These are phyloP conservation scores for Vicugna pacos DNA, from an alignment of 2,113 vertebrate genomes.

Conservation along the genomic window DNA sequence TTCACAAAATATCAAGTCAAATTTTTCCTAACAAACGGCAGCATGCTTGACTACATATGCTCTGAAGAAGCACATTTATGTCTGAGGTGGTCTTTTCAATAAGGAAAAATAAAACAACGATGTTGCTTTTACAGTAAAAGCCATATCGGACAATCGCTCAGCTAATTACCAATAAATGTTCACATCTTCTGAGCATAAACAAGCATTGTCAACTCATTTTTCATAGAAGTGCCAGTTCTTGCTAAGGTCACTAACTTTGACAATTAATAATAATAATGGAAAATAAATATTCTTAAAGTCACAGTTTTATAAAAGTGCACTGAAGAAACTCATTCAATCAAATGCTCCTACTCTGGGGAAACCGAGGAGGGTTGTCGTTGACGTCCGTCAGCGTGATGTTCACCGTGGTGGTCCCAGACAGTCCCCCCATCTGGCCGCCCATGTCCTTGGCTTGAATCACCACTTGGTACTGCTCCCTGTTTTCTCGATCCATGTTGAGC, in stretches of 20 bases:
- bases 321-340: constrained; percentile 59
- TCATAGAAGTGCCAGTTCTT: constrained; percentile 45
- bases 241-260: constrained; percentile 48
- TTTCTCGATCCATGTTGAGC: constrained; percentile 97
- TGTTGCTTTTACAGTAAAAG: constrained; percentile 18
- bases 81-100: constrained; percentile 59
- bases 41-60: constrained; percentile 48
- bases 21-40: constrained; percentile 53
- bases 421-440: constrained; percentile 97
- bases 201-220: not conserved
- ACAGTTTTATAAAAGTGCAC: constrained; percentile 43
- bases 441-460: constrained; percentile 99
- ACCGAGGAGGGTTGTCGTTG: constrained; percentile 96
- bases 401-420: constrained; percentile 96
- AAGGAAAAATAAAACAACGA: constrained; percentile 54
- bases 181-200: not conserved
- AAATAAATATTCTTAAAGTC: constrained; percentile 27
- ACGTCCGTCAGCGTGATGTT: constrained; percentile 95
- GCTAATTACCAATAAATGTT: constrained; percentile 55
- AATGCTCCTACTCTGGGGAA: constrained; percentile 93
- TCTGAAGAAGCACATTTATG: constrained; percentile 68
- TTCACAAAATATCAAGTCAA: constrained; percentile 65
- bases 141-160: not conserved
- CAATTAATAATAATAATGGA: constrained; percentile 2
- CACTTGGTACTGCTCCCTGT: constrained; percentile 95